Conservation (phyloP, 2,888 invertebrate genomes). For the Julus scanicus region DNA sequence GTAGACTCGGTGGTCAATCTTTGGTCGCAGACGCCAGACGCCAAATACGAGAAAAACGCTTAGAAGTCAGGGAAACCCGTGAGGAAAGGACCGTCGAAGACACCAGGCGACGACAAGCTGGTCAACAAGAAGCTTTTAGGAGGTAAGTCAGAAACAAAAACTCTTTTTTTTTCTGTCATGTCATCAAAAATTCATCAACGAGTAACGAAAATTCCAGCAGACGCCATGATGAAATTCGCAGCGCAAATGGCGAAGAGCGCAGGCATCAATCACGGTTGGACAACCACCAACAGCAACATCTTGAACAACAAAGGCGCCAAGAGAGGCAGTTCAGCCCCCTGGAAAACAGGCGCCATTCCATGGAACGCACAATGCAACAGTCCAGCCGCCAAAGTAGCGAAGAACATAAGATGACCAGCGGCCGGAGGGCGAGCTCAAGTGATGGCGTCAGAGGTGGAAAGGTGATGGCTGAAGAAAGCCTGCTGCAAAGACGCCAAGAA, state of each 20-base stretch:
- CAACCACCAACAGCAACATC: background rate
- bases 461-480: background rate
- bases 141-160: background rate
- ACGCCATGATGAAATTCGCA: constrained; percentile 30
- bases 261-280: background rate
- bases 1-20: background rate
- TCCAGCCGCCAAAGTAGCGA: constrained; percentile 31
- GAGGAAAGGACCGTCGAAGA: background rate
- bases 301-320: background rate
- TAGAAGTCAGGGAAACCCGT: background rate
- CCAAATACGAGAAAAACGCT: background rate
- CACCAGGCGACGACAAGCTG: background rate
- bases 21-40: background rate
- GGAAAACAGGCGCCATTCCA: constrained; percentile 37
- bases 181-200: too few relatives aligned
- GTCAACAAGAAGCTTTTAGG: background rate
- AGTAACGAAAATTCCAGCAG: background rate
- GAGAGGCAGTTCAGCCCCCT: background rate
- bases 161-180: too few relatives aligned
- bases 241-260: background rate
- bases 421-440: background rate
- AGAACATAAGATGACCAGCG: constrained; percentile 16
- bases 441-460: background rate
- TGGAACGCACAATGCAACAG: constrained; percentile 15
- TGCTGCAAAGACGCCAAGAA: constrained; percentile 18